phyloP scores from a whole-genome alignment of 2,888 invertebrate genomes.

The Apocheima hispidaria region DNA sequence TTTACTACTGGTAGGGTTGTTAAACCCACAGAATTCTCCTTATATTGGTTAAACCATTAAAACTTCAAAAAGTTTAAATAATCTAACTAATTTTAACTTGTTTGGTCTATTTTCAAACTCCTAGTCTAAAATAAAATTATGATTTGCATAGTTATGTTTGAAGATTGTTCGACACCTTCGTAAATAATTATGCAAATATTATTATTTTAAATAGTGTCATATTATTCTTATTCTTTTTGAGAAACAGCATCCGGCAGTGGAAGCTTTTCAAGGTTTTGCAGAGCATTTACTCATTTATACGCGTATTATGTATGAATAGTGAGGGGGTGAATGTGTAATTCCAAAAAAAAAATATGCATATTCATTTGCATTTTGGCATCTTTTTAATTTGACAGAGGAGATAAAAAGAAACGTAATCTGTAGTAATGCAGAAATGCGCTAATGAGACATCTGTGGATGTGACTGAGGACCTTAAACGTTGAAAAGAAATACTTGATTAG shows the following conservation, averaged over 20 bases:
- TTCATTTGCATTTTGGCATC: too few relatives aligned
- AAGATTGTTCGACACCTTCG: neutral
- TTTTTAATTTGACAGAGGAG: too few relatives aligned
- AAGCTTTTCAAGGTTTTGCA: slow-evolving; percentile 9
- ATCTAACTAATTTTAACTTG: neutral
- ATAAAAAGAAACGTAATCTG: too few relatives aligned
- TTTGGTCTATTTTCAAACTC: neutral
- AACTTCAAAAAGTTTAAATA: neutral
- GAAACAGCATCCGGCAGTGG: neutral
- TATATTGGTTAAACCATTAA: too few relatives aligned
- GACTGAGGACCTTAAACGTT: too few relatives aligned
- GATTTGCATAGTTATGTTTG: slow-evolving; percentile 1
- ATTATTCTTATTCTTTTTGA: neutral
- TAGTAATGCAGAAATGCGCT: too few relatives aligned
- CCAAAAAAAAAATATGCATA: too few relatives aligned
- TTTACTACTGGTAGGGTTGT: neutral
- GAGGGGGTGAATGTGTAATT: too few relatives aligned
- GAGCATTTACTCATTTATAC: neutral
- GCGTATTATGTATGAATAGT: neutral
- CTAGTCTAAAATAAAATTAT: neutral
- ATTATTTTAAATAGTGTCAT: slow-evolving; percentile 10
- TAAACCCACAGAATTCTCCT: too few relatives aligned
- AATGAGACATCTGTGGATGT: too few relatives aligned
- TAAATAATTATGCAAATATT: neutral
- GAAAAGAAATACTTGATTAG: neutral